Evolutionary conservation across 1,140 invertebrate species (phyloP), one percentile per base, ranked within the genome.

Genomic region (Lepidotrigona ventralis): DNA sequence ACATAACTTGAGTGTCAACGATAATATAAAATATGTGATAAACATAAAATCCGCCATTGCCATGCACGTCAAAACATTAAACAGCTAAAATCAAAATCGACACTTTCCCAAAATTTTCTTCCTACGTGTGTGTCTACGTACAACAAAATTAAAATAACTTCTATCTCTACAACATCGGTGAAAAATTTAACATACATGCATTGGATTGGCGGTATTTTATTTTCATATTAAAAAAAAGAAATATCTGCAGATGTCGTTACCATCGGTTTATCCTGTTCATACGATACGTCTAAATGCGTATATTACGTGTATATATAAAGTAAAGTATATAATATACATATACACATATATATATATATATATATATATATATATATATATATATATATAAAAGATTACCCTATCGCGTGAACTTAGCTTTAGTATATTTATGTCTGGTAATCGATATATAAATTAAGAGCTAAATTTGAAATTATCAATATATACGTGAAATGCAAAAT

Each of bases 11-110:
- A 93, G 88, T 87, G 87, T 91, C 90, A 93, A 92, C 86, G 91
- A 91, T 56, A 93, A 85, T 82, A 92, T 83, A 84, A 93, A 91
- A 90, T 92, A 87, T 84, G 89, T 89, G 84, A 92, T 91, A 93
- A 93, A 92, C 91, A 93, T 88, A 93, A 76, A 85, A 92, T 91
- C 90, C 92, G 93, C 93, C 93, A 93, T 93, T 92, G 91, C 89
- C 90, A 75, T 87, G 73, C 87, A 91, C 89, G 88, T 92, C 91
- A 92, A 93, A 93, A 93, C 89, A 92, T 91, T 90, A 79, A 83
- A 85, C 79, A 85, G 81, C 71, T 69, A 60, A 72, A 77, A 64
- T 90, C 81, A 46, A 88, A 85, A 88, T 81, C 60, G 39, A 66
- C 17, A 14, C 23, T 75, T 39, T 51, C 66, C 12, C 21, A 53